Percentiles rank a stretch among this genome's conserved stretches.
Evolutionary conservation across 2,888 invertebrate genomes (phyloP).

Genomic region (Standfussiana lucernea): DNA sequence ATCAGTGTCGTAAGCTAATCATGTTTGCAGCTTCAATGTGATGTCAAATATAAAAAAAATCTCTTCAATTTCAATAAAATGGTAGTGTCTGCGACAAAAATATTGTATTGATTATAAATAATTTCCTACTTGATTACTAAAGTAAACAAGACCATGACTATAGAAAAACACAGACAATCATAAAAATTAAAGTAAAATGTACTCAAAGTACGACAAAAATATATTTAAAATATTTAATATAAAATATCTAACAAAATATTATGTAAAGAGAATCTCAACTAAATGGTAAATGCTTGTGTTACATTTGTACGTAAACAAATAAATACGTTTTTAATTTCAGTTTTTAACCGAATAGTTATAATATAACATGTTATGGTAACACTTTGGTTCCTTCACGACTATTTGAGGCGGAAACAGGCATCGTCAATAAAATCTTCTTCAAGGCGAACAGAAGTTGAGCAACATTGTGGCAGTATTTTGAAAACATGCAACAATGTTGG

Average conservation of each 20-base stretch:
- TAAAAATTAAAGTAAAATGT: slow-evolving; percentile 54
- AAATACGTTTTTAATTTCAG: slow-evolving; percentile 11
- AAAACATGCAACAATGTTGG: slow-evolving; percentile 3
- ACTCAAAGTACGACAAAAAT: slow-evolving; percentile 67
- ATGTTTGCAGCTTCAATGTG: slow-evolving; percentile 33
- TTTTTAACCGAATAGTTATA: slow-evolving; percentile 39
- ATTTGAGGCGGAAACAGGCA: slow-evolving; percentile 23
- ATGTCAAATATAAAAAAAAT: slow-evolving; percentile 47
- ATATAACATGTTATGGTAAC: slow-evolving; percentile 34
- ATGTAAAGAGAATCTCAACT: slow-evolving; percentile 68
- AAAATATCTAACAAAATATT: slow-evolving; percentile 68
- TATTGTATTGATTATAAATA: slow-evolving; percentile 48
- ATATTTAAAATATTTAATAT: slow-evolving; percentile 49
- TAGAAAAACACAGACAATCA: slow-evolving; percentile 53
- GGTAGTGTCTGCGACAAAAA: slow-evolving; percentile 46
- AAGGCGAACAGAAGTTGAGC: background rate
- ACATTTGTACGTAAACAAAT: slow-evolving; percentile 47
- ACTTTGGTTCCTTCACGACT: slow-evolving; percentile 55
- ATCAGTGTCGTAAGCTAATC: slow-evolving; percentile 33
- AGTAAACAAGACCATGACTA: slow-evolving; percentile 59
- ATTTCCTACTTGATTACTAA: slow-evolving; percentile 43
- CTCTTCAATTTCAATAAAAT: slow-evolving; percentile 28
- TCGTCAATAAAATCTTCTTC: background rate
- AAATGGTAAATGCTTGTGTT: slow-evolving; percentile 52
- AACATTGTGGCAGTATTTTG: slow-evolving; percentile 6